Percentiles rank a stretch among this genome's conserved stretches.
phyloP scores from a whole-genome alignment of 2,113 vertebrate genomes.

The Corythornis cristatus region DNA sequence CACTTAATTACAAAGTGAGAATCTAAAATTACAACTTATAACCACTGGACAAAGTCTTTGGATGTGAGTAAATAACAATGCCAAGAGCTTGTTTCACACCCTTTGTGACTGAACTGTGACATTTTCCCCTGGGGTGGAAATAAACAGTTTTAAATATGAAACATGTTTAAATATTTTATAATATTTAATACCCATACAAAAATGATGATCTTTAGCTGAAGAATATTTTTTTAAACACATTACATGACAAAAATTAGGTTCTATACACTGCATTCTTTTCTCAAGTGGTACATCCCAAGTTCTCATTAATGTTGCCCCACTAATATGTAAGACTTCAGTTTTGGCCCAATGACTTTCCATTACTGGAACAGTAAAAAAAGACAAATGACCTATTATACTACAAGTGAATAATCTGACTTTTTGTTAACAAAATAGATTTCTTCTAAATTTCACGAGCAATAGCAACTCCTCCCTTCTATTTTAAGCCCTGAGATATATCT shows the following conservation, averaged over 20 bases:
- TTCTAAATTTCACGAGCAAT: not conserved
- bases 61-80: not conserved
- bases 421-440: not conserved
- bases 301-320: not conserved
- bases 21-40: not conserved
- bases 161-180: no score
- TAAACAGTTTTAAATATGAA: not conserved
- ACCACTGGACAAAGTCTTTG: not conserved
- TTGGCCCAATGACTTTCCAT: not conserved
- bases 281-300: not conserved
- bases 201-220: not conserved
- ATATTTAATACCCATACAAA: not conserved
- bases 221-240: not conserved
- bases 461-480: not conserved
- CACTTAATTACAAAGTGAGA: not conserved
- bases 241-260: not conserved
- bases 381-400: constrained; percentile 55
- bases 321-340: not conserved
- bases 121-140: not conserved
- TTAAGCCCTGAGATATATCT: not conserved
- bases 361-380: not conserved
- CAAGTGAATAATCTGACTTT: constrained; percentile 44
- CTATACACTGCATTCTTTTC: not conserved
- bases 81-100: not conserved
- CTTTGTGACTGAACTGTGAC: not conserved